Evolutionary conservation across 2,888 invertebrate genomes (phyloP).

Genomic region (Graphium colonna): DNA sequence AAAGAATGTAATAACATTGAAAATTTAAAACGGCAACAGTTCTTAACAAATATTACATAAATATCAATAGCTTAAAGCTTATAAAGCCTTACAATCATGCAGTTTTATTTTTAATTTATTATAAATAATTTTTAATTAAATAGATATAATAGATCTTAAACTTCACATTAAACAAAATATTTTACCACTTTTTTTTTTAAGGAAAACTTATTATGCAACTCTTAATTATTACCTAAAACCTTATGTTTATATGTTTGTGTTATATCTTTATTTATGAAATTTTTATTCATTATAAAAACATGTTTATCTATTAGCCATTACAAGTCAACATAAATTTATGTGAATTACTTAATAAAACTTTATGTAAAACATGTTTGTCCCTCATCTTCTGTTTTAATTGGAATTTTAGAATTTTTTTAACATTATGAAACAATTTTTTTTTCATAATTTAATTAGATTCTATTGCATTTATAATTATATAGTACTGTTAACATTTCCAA

Average conservation of each 20-base stretch:
- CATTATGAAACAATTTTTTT: too few species aligned
- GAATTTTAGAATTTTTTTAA: too few species aligned
- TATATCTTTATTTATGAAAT: not conserved
- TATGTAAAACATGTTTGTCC: too few species aligned
- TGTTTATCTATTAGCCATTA: too few species aligned
- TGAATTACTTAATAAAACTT: too few species aligned
- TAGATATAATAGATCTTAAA: not conserved
- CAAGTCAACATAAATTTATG: too few species aligned
- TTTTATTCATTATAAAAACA: too few species aligned
- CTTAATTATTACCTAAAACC: not conserved
- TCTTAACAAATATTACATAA: constrained; percentile 1
- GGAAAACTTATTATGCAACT: constrained; percentile 8
- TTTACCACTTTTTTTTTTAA: not conserved
- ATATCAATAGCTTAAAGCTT: not conserved
- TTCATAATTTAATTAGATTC: too few species aligned
- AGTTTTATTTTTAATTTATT: constrained; percentile 1
- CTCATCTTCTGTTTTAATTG: too few species aligned
- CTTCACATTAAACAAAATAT: not conserved
- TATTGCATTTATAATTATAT: too few species aligned
- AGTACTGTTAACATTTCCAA: too few species aligned
- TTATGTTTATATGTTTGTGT: not conserved
- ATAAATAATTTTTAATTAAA: not conserved
- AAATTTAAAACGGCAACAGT: constrained; percentile 9
- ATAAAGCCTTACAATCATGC: not conserved
- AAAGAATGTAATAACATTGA: constrained; percentile 8